Evolutionary conservation across 2,888 invertebrate species (phyloP), one percentile per base, ranked within the genome.

Genomic region (Zele albiditarsus): DNA sequence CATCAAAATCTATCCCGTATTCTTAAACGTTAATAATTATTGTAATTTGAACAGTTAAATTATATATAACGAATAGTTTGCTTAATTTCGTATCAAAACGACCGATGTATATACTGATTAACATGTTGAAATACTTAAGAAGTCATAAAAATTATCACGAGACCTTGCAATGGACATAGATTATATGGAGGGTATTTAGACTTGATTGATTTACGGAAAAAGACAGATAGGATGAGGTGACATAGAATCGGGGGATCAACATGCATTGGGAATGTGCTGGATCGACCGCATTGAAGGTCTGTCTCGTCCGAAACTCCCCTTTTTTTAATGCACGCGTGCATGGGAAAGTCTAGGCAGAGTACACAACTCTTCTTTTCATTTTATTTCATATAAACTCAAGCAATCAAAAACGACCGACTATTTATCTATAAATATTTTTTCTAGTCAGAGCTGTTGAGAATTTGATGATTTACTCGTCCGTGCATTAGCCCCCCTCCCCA

Each of bases 401-500:
- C n/a, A 38, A 63, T 14, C 25, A 69, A 63, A 38, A 70, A 76
- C 53, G 57, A 53, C 46, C 2, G 46, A 82, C 81, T 81, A 71
- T 81, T 80, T 33, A 67, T 42, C 27, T 27, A 27, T 63, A 12
- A 60, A 42, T 71, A 31, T 46, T 63, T 72, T 65, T 53, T 86
- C 84, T 84, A 87, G 84, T 81, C 86, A 86, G 82, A 83, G 84
- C 27, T 53, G 53, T 53, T 53, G 53, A 53, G 20, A 53, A 84
- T 85, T 85, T 83, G 86, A 87, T 88, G 89, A 86, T 88, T 89
- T 91, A 92, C 86, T 92, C 92, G 87, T 92, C 91, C 86, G 91
- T 91, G 89, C 91, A 91, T 91, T 92, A 92, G 91, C 92, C 92
- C 91, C 93, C 93, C 92, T 93, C 92, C 90, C 92, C 93, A 90